phyloP scores from a whole-genome alignment of 2,888 invertebrate species.

The Coleophora deauratella region DNA sequence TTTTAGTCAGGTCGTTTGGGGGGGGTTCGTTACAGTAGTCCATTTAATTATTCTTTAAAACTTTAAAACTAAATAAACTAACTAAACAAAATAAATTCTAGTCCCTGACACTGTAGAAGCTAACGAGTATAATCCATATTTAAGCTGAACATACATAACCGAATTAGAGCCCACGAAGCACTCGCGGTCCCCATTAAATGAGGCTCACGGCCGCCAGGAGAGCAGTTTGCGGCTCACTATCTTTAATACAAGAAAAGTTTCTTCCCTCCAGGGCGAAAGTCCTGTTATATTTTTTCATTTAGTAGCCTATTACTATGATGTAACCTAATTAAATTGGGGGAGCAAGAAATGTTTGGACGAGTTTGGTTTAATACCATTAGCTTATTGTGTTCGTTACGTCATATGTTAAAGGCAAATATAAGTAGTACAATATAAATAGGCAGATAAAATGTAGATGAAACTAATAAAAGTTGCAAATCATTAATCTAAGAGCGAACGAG shows the following conservation, averaged over 20 bases:
- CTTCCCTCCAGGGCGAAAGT: constrained; percentile 18
- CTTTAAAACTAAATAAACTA: no score
- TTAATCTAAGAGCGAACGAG: no score
- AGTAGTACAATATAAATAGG: no score
- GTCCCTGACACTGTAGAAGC: constrained; percentile 4
- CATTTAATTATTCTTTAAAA: no score
- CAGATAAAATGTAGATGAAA: no score
- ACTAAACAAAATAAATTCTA: constrained; percentile 4
- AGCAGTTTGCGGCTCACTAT: constrained; percentile 31
- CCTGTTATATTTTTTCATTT: constrained; percentile 17
- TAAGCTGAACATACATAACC: constrained; percentile 32
- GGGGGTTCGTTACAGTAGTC: no score
- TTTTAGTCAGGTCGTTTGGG: no score
- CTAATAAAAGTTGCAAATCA: no score
- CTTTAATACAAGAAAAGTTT: constrained; percentile 43
- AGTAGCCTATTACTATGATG: constrained; percentile 5
- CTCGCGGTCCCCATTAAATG: constrained; percentile 32
- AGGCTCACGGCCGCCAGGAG: constrained; percentile 36
- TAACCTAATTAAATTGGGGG: background rate
- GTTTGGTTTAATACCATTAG: no score
- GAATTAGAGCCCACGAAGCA: constrained; percentile 34
- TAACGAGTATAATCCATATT: constrained; percentile 22
- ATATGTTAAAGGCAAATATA: no score
- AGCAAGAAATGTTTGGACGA: background rate
- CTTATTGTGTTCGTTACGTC: no score